These are phyloP conservation scores for Drosophila quadrilineata DNA, from an alignment of 1,140 invertebrate genomes.

Conservation along the genomic window DNA sequence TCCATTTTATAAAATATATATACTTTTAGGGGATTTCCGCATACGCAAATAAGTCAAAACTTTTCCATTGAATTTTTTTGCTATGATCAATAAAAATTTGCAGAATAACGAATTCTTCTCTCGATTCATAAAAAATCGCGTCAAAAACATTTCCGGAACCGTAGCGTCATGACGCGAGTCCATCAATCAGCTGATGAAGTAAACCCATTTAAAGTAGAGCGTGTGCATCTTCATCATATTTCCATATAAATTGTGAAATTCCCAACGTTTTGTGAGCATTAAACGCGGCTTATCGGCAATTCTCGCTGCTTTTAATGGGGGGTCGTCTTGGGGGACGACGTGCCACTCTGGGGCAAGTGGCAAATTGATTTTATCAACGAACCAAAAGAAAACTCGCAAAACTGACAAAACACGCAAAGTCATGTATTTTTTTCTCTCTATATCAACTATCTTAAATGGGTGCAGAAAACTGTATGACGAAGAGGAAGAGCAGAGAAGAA, in stretches of 20 bases:
- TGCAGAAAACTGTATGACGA: slow-evolving; percentile 52
- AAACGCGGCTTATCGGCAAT: slow-evolving; percentile 28
- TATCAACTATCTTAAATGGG: slow-evolving; percentile 7
- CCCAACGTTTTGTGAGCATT: slow-evolving; percentile 5
- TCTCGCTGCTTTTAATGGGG: not conserved
- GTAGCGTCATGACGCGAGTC: no score
- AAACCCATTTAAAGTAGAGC: no score
- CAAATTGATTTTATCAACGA: slow-evolving; percentile 27
- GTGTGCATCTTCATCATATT: not conserved
- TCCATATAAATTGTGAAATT: not conserved
- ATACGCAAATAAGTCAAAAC: no score
- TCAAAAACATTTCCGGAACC: no score
- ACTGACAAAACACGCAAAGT: slow-evolving; percentile 20
- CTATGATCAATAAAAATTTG: no score
- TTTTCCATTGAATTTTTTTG: no score
- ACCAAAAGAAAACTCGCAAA: not conserved
- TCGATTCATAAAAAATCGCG: no score
- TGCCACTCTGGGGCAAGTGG: slow-evolving; percentile 9
- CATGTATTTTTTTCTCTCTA: no score
- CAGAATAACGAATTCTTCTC: no score
- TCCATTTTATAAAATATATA: no score
- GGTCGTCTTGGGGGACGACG: not conserved
- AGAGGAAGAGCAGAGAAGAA: slow-evolving; percentile 57
- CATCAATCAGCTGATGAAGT: no score
- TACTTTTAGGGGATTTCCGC: no score